These are phyloP conservation scores for Tolypeutes matacus DNA, from an alignment of 2,797 vertebrate genomes.

Conservation along the genomic window DNA sequence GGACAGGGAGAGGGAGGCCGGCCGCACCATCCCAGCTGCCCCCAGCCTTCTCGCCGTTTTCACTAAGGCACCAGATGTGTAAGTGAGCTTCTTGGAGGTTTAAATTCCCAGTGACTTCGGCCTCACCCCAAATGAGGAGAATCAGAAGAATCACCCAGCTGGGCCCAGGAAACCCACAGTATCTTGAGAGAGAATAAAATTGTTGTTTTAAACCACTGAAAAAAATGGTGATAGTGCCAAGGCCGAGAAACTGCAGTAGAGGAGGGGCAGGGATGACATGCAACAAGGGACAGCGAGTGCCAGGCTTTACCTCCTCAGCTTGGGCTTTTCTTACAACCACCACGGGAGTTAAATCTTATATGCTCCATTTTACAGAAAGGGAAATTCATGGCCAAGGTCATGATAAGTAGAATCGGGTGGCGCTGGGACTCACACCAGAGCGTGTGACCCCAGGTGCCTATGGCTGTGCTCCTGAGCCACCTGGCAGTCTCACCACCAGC, in stretches of 20 bases:
- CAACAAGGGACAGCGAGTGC: fast-evolving
- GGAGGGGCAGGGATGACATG: too few relatives aligned
- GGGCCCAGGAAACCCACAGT: neutral
- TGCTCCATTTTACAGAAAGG: neutral
- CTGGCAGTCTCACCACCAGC: neutral
- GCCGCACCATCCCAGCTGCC: neutral
- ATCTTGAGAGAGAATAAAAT: conserved; percentile 16
- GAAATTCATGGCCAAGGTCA: neutral
- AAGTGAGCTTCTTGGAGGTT: neutral
- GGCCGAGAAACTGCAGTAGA: neutral
- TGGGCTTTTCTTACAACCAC: neutral
- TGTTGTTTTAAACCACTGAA: neutral
- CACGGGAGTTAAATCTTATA: fast-evolving
- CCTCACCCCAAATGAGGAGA: neutral
- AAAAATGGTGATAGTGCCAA: fast-evolving
- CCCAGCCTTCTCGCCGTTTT: neutral
- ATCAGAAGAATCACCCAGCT: conserved; percentile 3
- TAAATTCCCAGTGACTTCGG: neutral
- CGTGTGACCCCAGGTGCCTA: neutral
- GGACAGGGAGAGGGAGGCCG: neutral
- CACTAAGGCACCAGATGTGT: neutral
- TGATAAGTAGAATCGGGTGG: neutral
- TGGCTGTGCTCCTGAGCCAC: neutral
- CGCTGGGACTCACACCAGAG: neutral
- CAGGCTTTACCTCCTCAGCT: fast-evolving